Conservation (phyloP, 1,140 invertebrate genomes). For the Hermatobates lingyangjiaoensis region DNA sequence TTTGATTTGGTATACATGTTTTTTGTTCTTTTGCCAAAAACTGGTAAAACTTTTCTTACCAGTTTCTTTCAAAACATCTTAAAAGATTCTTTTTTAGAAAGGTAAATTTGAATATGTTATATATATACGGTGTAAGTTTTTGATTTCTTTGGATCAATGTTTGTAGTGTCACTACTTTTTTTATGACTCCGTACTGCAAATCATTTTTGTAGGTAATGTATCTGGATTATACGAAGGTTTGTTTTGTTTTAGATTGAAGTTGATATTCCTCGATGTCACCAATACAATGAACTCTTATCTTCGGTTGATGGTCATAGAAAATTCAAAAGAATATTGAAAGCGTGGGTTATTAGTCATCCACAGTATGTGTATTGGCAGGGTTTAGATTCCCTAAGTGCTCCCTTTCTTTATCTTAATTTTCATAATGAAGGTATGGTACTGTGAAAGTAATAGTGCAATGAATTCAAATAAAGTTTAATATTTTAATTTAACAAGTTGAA, state of each 20-base stretch:
- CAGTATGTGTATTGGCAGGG: slow-evolving; percentile 99
- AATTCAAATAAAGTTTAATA: no score
- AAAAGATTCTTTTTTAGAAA: no score
- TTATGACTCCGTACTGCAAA: neutral
- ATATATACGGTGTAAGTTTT: no score
- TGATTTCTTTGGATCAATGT: no score
- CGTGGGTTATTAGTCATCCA: slow-evolving; percentile 86
- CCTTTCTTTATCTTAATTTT: slow-evolving; percentile 92
- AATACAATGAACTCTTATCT: slow-evolving; percentile 91
- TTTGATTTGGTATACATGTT: no score
- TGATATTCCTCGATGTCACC: slow-evolving; percentile 96
- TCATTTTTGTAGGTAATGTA: neutral
- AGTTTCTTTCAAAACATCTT: no score
- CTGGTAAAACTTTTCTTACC: no score
- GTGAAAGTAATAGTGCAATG: no score
- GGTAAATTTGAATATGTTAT: no score
- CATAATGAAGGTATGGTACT: slow-evolving; percentile 91
- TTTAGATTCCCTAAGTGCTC: slow-evolving; percentile 89
- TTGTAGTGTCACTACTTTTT: neutral
- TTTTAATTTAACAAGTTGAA: no score
- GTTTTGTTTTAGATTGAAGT: slow-evolving; percentile 69
- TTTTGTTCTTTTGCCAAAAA: no score
- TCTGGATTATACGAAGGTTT: no score
- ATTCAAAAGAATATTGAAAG: slow-evolving; percentile 85
- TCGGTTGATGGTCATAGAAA: slow-evolving; percentile 80